phyloP scores from a whole-genome alignment of 2,797 vertebrate species.

The Silurus aristotelis region DNA sequence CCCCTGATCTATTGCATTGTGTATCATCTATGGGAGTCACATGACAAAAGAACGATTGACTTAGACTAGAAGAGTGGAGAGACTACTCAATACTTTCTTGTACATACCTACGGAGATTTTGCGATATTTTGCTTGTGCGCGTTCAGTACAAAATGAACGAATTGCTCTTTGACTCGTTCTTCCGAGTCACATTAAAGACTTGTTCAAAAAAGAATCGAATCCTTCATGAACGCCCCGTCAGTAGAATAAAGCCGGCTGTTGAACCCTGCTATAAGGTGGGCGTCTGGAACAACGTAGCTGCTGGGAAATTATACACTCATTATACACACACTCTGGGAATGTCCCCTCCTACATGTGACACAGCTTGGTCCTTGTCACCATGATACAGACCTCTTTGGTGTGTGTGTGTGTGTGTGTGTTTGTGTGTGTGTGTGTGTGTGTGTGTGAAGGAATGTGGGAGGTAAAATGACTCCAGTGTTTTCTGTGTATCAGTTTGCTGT shows the following conservation, averaged over 20 bases:
- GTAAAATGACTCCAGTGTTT: conserved; percentile 76
- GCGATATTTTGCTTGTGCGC: too few species aligned
- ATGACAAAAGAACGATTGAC: too few species aligned
- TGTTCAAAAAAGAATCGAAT: too few species aligned
- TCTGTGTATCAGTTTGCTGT: conserved; percentile 69
- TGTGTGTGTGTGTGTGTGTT: conserved; percentile 27
- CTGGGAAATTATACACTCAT: conserved; percentile 2
- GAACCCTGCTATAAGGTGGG: neutral
- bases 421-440: conserved; percentile 52
- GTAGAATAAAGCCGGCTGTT: neutral
- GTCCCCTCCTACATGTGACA: conserved; percentile 38
- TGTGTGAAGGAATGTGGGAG: conserved; percentile 65
- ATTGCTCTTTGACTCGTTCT: too few species aligned
- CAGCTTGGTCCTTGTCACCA: conserved; percentile 44
- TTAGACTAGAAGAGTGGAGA: too few species aligned
- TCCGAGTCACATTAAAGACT: too few species aligned
- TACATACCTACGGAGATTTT: too few species aligned
- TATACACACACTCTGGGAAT: conserved; percentile 20
- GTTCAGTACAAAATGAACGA: too few species aligned
- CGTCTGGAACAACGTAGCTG: conserved; percentile 4
- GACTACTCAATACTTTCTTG: too few species aligned
- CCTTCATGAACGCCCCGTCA: too few species aligned
- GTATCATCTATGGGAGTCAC: too few species aligned
- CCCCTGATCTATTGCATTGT: too few species aligned
- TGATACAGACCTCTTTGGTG: conserved; percentile 49